Percentiles rank a stretch among this genome's conserved stretches.
Conservation (phyloP, 2,113 vertebrate species). For the Perca fluviatilis region DNA sequence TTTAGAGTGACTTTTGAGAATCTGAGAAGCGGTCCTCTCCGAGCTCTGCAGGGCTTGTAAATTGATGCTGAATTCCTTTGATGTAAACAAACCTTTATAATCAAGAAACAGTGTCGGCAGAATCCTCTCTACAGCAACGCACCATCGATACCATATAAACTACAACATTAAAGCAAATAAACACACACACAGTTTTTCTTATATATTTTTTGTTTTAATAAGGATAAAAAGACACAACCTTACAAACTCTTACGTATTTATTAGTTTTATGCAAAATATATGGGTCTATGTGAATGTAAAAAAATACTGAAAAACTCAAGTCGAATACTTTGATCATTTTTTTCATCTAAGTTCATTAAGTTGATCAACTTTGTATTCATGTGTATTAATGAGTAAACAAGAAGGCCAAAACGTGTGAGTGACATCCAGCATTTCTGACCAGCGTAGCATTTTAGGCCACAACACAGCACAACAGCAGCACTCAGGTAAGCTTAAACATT, state of each 20-base stretch:
- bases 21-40: no score
- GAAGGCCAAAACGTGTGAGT: not conserved
- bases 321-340: not conserved
- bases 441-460: slow-evolving; percentile 4
- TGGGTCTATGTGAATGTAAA: not conserved
- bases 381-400: not conserved
- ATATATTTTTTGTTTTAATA: not conserved
- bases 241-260: not conserved
- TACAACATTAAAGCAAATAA: not conserved
- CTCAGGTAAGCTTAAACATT: slow-evolving; percentile 55
- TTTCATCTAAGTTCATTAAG: not conserved
- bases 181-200: not conserved
- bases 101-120: no score
- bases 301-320: not conserved
- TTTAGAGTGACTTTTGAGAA: no score
- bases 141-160: no score
- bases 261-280: not conserved
- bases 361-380: not conserved
- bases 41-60: no score
- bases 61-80: no score
- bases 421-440: slow-evolving; percentile 22
- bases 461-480: slow-evolving; percentile 18
- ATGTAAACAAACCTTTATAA: no score
- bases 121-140: no score
- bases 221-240: not conserved